Evolutionary conservation across 2,797 vertebrate species (phyloP), one percentile per base, ranked within the genome.

Genomic region (Amblyraja radiata): DNA sequence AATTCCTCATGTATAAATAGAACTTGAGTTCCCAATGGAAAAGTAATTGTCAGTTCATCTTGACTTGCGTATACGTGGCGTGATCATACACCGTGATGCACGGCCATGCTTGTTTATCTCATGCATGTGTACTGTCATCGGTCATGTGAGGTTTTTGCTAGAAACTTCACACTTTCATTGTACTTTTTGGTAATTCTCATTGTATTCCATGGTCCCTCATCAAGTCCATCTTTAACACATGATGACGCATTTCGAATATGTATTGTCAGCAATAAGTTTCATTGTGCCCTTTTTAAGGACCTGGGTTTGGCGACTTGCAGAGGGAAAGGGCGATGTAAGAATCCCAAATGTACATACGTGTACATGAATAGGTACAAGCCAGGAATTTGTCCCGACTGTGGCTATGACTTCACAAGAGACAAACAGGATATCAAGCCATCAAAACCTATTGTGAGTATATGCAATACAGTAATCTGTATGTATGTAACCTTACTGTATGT

Each of bases 281-380:
- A 25, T 76, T 92, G 71, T 92, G 6, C 46, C 46, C 4, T 76
- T 93, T 95, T 94, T 61, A 94, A 99, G 99, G 98, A 99, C 95
- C 96, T 99, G 94, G 99, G 99, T 61, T 95, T 99, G 94, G 98
- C 99, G 73, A 99, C 99, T 0, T 98, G 97, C 10, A 97, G 99
- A 94, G 99, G 99, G 81, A 97, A 98, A 94, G 99, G 99, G 81
- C 98, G 97, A 10, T 99, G 99, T 96, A 99, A 99, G 95, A 99
- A 99, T 94, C 97, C 97, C 0, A 96, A 96, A 28, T 99, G 99
- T 94, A 97, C 97, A 94, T 99, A 98, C 0, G 96, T 99, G 93
- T 99, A 99, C 93, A 99, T 99, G 93, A 99, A 99, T 96, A 97
- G 99, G 93, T 98, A 99, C 95, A 99, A 99, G 94, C 99, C 99